Evolutionary conservation across 2,888 invertebrate genomes (phyloP).

Genomic region (Eristalinus sepulchralis): DNA sequence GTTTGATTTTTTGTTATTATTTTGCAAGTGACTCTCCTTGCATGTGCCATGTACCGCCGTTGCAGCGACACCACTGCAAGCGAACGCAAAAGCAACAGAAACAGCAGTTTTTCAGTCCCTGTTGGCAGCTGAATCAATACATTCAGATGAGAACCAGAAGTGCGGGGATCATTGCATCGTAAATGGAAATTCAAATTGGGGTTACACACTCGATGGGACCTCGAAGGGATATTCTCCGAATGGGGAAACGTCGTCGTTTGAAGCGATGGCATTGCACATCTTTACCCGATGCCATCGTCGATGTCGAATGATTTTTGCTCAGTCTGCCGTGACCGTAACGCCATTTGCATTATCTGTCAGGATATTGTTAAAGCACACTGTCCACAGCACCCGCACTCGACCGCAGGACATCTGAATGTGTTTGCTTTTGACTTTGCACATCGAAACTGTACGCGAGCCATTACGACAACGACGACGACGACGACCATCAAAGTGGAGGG

Average conservation of each 20-base stretch:
- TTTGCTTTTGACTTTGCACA: constrained; percentile 27
- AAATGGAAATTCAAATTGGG: constrained; percentile 66
- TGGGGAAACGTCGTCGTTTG: constrained; percentile 32
- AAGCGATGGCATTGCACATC: constrained; percentile 7
- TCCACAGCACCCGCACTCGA: constrained; percentile 2
- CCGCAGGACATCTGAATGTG: neutral
- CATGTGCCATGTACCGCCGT: neutral
- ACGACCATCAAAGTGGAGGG: neutral
- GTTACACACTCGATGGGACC: constrained; percentile 62
- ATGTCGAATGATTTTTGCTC: constrained; percentile 46
- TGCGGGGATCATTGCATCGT: constrained; percentile 64
- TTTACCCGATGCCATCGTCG: neutral
- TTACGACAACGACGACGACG: constrained; percentile 8
- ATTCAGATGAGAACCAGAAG: constrained; percentile 46
- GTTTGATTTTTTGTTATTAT: constrained; percentile 15
- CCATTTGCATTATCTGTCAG: constrained; percentile 67
- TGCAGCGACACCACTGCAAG: neutral
- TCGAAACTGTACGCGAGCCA: constrained; percentile 13
- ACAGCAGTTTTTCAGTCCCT: neutral
- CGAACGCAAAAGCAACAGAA: neutral
- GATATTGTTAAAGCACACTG: constrained; percentile 51
- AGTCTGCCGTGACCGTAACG: constrained; percentile 35
- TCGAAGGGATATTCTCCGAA: constrained; percentile 50
- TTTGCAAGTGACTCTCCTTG: constrained; percentile 28
- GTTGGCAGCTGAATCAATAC: constrained; percentile 20